These are phyloP conservation scores for Moxostoma hubbsi DNA, from an alignment of 2,797 vertebrate genomes.

Conservation along the genomic window DNA sequence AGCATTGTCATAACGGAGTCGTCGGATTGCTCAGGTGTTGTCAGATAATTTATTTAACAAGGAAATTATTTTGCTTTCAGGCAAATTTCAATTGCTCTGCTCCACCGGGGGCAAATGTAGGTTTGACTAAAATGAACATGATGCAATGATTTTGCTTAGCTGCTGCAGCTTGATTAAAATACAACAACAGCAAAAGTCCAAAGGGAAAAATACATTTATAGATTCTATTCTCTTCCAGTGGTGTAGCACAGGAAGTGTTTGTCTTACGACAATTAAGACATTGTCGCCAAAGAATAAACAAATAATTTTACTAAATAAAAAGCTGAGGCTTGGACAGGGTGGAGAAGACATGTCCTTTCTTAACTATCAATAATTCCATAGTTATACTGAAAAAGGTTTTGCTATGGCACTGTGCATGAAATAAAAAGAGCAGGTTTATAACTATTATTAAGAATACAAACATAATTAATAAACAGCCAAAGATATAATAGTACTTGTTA, in stretches of 20 bases:
- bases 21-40: conserved; percentile 59
- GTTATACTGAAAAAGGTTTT: neutral
- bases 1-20: conserved; percentile 53
- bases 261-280: neutral
- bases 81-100: conserved; percentile 57
- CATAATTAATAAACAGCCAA: too few relatives aligned
- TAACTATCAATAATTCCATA: neutral
- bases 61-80: conserved; percentile 58
- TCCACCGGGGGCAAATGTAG: conserved; percentile 45
- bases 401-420: neutral
- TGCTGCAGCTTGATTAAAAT: conserved; percentile 48
- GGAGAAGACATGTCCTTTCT: neutral
- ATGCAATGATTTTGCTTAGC: conserved; percentile 53
- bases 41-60: conserved; percentile 62
- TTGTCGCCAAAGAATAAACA: neutral
- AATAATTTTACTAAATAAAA: neutral
- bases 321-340: neutral
- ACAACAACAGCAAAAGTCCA: conserved; percentile 35
- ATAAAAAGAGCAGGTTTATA: too few relatives aligned
- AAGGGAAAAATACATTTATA: conserved; percentile 50
- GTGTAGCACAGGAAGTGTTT: neutral
- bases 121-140: conserved; percentile 52
- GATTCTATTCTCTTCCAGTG: conserved; percentile 34
- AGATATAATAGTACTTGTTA: too few relatives aligned
- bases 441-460: neutral